Evolutionary conservation across 35 echinoderm and acorn worm species (phyloP).

Genomic region (Apostichopus californicus): DNA sequence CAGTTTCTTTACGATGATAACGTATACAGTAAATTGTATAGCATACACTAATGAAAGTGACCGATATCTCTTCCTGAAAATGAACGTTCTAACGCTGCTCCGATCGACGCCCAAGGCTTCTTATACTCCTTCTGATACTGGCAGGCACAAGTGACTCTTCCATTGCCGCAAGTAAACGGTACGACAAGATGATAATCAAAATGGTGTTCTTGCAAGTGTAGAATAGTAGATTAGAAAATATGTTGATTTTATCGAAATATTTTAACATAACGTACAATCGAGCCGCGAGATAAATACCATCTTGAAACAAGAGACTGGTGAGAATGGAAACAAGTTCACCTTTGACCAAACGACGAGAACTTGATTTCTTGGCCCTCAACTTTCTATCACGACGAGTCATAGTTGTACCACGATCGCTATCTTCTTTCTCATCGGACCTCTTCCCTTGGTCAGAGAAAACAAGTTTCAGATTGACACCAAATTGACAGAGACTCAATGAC

Average conservation of each 20-base stretch:
- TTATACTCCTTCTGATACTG: neutral
- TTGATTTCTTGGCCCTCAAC: neutral
- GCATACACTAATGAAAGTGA: too few relatives aligned
- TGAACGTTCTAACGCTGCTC: too few relatives aligned
- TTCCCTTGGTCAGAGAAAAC: constrained; percentile 3
- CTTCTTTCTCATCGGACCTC: neutral
- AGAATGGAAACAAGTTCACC: constrained; percentile 14
- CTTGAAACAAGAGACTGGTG: neutral
- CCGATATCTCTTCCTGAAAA: too few relatives aligned
- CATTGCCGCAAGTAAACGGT: neutral
- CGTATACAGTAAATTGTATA: too few relatives aligned
- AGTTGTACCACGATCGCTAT: neutral
- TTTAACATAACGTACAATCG: neutral
- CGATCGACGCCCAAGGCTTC: neutral
- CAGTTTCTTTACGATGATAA: too few relatives aligned
- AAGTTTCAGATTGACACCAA: constrained; percentile 73
- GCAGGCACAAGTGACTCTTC: neutral
- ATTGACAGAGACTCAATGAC: constrained; percentile 84
- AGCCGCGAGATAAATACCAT: constrained; percentile 27
- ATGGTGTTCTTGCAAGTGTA: constrained; percentile 20
- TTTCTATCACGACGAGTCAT: neutral
- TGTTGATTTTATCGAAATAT: neutral
- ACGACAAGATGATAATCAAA: neutral
- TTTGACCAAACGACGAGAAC: neutral
- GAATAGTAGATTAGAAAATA: constrained; percentile 27